phyloP scores from a whole-genome alignment of 2,797 vertebrate genomes.

The Siniperca obscura region DNA sequence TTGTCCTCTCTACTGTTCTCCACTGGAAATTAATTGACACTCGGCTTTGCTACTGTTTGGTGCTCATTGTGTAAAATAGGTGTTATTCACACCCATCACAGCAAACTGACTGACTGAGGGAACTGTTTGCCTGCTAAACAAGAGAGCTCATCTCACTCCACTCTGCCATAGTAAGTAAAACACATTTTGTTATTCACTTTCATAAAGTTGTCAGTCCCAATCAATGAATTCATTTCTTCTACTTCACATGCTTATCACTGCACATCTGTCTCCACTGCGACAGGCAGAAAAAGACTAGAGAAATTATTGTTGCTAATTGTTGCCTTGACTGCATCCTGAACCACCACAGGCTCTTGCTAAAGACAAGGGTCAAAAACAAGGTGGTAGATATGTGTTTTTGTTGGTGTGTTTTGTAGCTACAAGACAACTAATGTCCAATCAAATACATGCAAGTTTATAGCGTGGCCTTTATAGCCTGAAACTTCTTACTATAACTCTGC shows the following conservation, averaged over 20 bases:
- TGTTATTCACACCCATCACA: conserved; percentile 19
- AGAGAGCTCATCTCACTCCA: not conserved
- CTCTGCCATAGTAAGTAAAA: not conserved
- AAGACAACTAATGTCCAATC: too few relatives aligned
- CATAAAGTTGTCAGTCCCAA: not conserved
- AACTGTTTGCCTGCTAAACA: not conserved
- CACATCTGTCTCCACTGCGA: too few relatives aligned
- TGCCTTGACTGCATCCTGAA: too few relatives aligned
- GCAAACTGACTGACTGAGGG: not conserved
- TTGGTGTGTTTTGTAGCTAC: too few relatives aligned
- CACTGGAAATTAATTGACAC: not conserved
- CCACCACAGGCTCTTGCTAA: too few relatives aligned
- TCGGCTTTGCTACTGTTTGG: not conserved
- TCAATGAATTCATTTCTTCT: not conserved
- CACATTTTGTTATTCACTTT: not conserved
- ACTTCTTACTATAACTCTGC: too few relatives aligned
- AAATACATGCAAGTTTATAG: too few relatives aligned
- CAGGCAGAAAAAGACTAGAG: too few relatives aligned
- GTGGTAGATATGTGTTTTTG: too few relatives aligned
- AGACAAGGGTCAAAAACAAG: too few relatives aligned
- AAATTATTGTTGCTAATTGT: too few relatives aligned
- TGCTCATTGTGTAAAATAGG: conserved; percentile 26
- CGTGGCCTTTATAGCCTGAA: too few relatives aligned
- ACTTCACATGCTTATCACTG: not conserved
- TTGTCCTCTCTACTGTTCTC: not conserved